These are phyloP conservation scores for Azemiops feae DNA, from an alignment of 2,113 vertebrate genomes.

Conservation along the genomic window DNA sequence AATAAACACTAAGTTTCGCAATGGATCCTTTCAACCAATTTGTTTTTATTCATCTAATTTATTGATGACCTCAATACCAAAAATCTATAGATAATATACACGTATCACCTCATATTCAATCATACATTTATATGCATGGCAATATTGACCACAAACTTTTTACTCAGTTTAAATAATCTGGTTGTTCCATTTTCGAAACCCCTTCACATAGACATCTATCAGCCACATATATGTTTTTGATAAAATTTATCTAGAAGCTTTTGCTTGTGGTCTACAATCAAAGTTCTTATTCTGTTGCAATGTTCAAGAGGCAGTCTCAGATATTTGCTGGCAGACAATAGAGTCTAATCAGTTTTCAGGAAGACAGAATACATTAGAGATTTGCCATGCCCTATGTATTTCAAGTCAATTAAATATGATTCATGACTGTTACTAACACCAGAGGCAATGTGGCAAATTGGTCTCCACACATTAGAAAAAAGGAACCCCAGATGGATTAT, in stretches of 20 bases:
- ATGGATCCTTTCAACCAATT: too few species aligned
- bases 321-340: slow-evolving; percentile 64
- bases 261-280: slow-evolving; percentile 74
- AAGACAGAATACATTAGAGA: slow-evolving; percentile 77
- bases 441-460: slow-evolving; percentile 19
- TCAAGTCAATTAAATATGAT: slow-evolving; percentile 82
- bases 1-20: too few species aligned
- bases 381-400: slow-evolving; percentile 70
- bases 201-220: too few species aligned
- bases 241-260: slow-evolving; percentile 66
- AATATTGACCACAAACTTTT: too few species aligned
- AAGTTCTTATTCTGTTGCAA: slow-evolving; percentile 65
- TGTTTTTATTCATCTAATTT: too few species aligned
- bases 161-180: too few species aligned
- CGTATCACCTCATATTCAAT: too few species aligned
- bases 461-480: background rate
- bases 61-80: too few species aligned
- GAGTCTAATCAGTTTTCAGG: slow-evolving; percentile 72
- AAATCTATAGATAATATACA: too few species aligned
- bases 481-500: slow-evolving; percentile 26
- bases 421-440: slow-evolving; percentile 59
- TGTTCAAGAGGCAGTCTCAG: slow-evolving; percentile 61
- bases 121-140: too few species aligned
- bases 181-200: too few species aligned
- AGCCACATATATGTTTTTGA: slow-evolving; percentile 8